Conservation (phyloP, 2,888 invertebrate genomes). For the Hydroisotoma schaefferi region DNA sequence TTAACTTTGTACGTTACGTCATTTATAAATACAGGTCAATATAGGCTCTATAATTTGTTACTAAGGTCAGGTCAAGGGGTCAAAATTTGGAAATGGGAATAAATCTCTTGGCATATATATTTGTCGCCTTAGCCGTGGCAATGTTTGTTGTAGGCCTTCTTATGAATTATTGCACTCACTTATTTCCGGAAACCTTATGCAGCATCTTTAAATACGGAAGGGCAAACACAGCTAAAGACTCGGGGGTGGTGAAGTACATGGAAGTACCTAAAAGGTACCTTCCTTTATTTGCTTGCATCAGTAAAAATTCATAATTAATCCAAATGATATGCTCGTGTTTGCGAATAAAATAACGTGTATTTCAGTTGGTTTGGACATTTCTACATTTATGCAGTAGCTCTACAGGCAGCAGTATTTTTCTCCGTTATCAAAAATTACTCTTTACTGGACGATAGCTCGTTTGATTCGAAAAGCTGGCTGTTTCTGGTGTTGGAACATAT, state of each 20-base stretch:
- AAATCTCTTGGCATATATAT: constrained; percentile 17
- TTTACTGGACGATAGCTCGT: no score
- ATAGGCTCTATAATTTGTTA: no score
- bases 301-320: not conserved
- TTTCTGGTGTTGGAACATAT: not conserved
- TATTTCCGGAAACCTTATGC: constrained; percentile 63
- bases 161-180: constrained; percentile 60
- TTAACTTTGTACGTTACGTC: no score
- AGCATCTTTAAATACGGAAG: constrained; percentile 67
- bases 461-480: no score
- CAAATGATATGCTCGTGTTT: not conserved
- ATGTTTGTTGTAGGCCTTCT: constrained; percentile 19
- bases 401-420: constrained; percentile 57
- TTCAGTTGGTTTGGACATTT: constrained; percentile 72
- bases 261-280: constrained; percentile 61
- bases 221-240: constrained; percentile 58
- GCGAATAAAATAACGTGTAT: constrained; percentile 27
- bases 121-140: constrained; percentile 4
- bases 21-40: no score
- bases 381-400: constrained; percentile 66
- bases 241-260: constrained; percentile 18
- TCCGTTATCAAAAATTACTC: constrained; percentile 57
- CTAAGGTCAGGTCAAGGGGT: no score
- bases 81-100: no score
- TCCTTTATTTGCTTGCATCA: constrained; percentile 2